Evolutionary conservation across 2,888 invertebrate species (phyloP).

Genomic region (Hirtodrosophila cameraria): DNA sequence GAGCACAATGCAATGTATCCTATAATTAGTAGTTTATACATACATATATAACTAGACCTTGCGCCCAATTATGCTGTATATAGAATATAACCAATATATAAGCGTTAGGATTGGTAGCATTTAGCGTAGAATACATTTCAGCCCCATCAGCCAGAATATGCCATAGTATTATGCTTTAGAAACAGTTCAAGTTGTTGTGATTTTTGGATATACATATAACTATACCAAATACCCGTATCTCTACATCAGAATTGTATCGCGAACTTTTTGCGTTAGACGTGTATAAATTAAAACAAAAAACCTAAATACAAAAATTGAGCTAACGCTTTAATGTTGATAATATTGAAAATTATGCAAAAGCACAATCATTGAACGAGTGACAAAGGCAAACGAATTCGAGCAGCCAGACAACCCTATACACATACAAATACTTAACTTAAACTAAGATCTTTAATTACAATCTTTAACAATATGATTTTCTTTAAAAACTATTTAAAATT

Average conservation of each 20-base stretch:
- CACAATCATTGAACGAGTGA: conserved; percentile 79
- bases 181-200: conserved; percentile 66
- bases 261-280: background rate
- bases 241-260: too few species aligned
- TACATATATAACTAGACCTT: conserved; percentile 39
- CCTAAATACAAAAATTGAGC: background rate
- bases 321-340: conserved; percentile 23
- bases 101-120: conserved; percentile 29
- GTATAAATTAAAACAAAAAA: background rate
- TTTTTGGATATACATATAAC: conserved; percentile 37
- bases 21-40: conserved; percentile 74
- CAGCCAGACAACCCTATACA: conserved; percentile 36
- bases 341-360: conserved; percentile 72
- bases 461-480: conserved; percentile 1
- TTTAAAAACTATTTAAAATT: conserved; percentile 3
- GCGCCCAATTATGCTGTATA: conserved; percentile 41
- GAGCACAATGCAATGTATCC: conserved; percentile 83
- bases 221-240: conserved; percentile 8
- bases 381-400: conserved; percentile 34
- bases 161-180: conserved; percentile 52
- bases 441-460: too few species aligned
- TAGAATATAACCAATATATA: conserved; percentile 39
- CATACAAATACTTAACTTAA: conserved; percentile 18
- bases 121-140: conserved; percentile 18
- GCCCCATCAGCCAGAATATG: conserved; percentile 34